Evolutionary conservation across 2,797 vertebrate genomes (phyloP).

Genomic region (Bradypus variegatus): DNA sequence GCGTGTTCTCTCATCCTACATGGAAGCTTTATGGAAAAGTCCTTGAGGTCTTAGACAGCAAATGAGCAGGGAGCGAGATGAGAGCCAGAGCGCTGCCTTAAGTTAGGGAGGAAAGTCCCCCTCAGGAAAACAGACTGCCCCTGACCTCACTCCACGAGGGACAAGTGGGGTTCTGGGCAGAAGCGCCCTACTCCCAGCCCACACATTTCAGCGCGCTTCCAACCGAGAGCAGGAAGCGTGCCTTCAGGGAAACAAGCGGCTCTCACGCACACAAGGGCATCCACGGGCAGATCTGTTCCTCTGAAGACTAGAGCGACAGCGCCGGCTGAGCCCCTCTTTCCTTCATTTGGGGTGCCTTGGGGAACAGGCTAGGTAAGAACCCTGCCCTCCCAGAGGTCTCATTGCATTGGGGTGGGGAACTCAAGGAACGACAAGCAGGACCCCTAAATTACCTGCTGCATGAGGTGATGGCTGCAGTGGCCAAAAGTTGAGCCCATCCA

Average conservation of each 20-base stretch:
- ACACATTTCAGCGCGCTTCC: neutral
- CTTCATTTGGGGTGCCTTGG: neutral
- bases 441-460: too few species aligned
- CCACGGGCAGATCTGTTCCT: neutral
- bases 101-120: conserved; percentile 6
- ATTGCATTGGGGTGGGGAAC: too few species aligned
- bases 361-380: too few species aligned
- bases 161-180: neutral
- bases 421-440: too few species aligned
- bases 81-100: neutral
- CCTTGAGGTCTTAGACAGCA: neutral
- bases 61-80: neutral
- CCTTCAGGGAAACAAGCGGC: neutral
- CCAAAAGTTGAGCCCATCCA: neutral
- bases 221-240: neutral
- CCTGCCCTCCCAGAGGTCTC: too few species aligned
- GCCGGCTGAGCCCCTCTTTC: neutral
- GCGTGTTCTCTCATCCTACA: neutral
- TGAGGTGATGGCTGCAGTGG: neutral
- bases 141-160: neutral
- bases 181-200: neutral
- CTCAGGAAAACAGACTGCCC: neutral
- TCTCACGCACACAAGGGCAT: neutral
- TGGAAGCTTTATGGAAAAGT: conserved; percentile 17
- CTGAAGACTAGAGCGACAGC: neutral